Evolutionary conservation across 2,888 invertebrate genomes (phyloP), one percentile per base, ranked within the genome.

Genomic region (Carpatolechia fugitivella): DNA sequence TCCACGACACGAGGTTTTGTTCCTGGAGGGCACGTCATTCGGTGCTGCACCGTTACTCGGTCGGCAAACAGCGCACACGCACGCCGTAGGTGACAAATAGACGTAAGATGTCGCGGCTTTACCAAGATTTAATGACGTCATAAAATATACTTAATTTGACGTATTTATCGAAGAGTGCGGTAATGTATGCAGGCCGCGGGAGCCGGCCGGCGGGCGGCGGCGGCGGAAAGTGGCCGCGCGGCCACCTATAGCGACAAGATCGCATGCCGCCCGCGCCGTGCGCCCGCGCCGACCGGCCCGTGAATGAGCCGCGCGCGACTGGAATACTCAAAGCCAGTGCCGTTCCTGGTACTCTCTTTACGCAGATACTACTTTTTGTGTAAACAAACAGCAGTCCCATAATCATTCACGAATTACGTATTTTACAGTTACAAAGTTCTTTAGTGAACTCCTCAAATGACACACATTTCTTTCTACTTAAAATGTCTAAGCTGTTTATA

Each of bases 21-120:
- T 20, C 10, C 20, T 8, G 11, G 18, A 18, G 33, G 47, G 47
- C 47, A 48, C 33, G 48, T 33, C 16, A 48, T 48, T 33, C n/a
- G n/a, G 33, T 33, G 35, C 18, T 16, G 24, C 14, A 35, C 49
- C 49, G 49, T 50, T 50, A 50, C 8, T 18, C 49, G 49, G 48
- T 33, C 48, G 48, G 48, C n/a, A 48, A 48, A 33, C 48, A 48
- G 18, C 48, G 18, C n/a, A 5, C 30, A 13, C 13, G 30, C 16
- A 38, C 48, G 18, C 10, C 31, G 33, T 33, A 18, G 14, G 16
- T 18, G 48, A 48, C 48, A 18, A 41, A 41, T 41, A 41, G 20
- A n/a, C 24, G 41, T 20, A 41, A 41, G 47, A 14, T 24, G 14
- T 24, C 33, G 48, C 48, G 47, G 30, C 1, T 13, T 16, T 8